Evolutionary conservation across 2,113 vertebrate genomes (phyloP), one percentile per base, ranked within the genome.

Genomic region (Centropus bengalensis): DNA sequence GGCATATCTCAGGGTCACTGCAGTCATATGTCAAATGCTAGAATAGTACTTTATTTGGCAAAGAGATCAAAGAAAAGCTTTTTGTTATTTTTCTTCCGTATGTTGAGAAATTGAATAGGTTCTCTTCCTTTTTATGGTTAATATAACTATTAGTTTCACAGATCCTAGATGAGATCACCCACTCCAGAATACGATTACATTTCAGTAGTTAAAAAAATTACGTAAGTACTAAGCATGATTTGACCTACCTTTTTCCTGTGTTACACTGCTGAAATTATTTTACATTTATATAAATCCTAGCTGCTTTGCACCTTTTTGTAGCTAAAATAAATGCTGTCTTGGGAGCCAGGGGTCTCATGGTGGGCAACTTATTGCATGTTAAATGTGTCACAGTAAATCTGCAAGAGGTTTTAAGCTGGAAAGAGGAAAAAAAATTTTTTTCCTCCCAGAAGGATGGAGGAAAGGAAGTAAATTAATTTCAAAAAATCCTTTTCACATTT

Each of bases 171-270:
- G 97, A 97, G 95, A 93, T 97, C 97, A 97, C 75, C 83, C 80
- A 5, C 93, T 91, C 55, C 62, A 85, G 87, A 79, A 83, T 78
- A 56, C 88, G 84, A 92, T 96, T 96, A 54, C 88, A 85, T 96
- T 97, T 97, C 95, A 91, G 70, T 94, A 93, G 90, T 95, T 94
- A 63, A 82, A 96, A 96, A 97, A 96, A 95, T 95, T 88, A 96
- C 84, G 28, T 94, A 95, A 91, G 91, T 62, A 84, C 93, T 96
- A 91, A 96, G 94, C 68, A 66, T 88, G 93, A 96, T 91, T 82
- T 94, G 95, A 94, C 95, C 95, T 95, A 93, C 76, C 27, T 66
- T 83, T 66, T 83, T 89, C 91, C 80, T 33, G 80, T 86, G 94
- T 97, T 88, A 90, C 95, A 66, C 91, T 71, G 85, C 81, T 86